Conservation (phyloP, 1,140 invertebrate species). For the Saccostrea glomerata region DNA sequence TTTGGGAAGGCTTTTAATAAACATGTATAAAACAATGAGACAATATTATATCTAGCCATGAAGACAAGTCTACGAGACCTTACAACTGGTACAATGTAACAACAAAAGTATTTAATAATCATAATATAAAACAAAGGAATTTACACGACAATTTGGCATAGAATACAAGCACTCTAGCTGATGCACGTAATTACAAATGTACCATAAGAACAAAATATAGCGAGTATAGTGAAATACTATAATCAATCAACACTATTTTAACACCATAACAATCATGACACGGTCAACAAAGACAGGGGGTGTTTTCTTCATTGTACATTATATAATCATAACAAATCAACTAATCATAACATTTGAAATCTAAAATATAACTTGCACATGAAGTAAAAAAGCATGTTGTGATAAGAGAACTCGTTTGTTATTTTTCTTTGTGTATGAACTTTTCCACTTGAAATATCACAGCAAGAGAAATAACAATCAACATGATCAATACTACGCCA, state of each 20-base stretch:
- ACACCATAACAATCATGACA: not conserved
- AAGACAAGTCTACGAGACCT: not conserved
- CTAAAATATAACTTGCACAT: too few species aligned
- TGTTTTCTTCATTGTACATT: too few species aligned
- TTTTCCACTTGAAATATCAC: too few species aligned
- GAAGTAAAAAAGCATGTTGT: too few species aligned
- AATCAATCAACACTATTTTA: not conserved
- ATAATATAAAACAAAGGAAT: not conserved
- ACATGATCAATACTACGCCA: too few species aligned
- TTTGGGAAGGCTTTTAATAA: constrained; percentile 8
- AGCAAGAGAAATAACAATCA: too few species aligned
- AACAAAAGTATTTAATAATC: not conserved
- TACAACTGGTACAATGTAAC: not conserved
- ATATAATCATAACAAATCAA: too few species aligned
- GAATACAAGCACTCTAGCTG: not conserved
- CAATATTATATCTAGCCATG: not conserved
- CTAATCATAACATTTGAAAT: too few species aligned
- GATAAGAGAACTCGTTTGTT: too few species aligned
- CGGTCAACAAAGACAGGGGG: not conserved
- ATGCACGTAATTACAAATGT: not conserved
- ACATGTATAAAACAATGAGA: constrained; percentile 29
- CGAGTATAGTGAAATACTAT: not conserved
- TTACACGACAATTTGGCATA: not conserved
- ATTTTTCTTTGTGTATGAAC: too few species aligned
- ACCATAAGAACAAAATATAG: not conserved